Evolutionary conservation across 2,888 invertebrate genomes (phyloP), one percentile per base, ranked within the genome.

Genomic region (Halictus ligatus): DNA sequence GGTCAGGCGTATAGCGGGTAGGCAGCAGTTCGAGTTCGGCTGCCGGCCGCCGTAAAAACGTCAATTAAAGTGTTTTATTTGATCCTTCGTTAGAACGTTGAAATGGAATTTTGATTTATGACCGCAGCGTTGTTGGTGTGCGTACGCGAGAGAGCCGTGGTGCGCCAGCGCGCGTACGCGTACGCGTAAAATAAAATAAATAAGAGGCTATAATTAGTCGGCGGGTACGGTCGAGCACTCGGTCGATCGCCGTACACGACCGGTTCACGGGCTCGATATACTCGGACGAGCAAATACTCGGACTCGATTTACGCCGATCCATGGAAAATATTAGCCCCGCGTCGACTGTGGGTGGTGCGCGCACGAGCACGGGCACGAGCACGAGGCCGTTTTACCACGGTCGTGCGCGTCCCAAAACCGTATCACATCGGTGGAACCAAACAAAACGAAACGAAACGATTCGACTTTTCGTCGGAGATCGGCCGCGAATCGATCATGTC

Each of bases 21-120:
- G 88, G 92, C 91, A 90, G 91, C 91, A 91, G 92, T 92, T 92
- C 93, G 92, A 92, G 92, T 93, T 93, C 91, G 94, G 95, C 94
- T 95, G 95, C 95, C 92, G 95, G 94, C 93, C 94, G 94, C 94
- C 95, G 94, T 95, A 95, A 95, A 95, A 95, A 95, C 94, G 95
- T 95, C 95, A 95, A 95, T 95, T 95, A 95, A 95, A 95, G 95
- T 95, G 95, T 95, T 95, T 95, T 95, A 95, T 95, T 95, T 95
- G 95, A 95, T 95, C 95, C 95, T 95, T 95, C 95, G 95, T 95
- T 95, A 95, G 95, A 95, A 95, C 95, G 95, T 95, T 95, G 95
- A 95, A 95, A 95, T 95, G 95, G 95, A 95, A 95, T 95, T 95
- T 95, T 95, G 95, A 95, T 95, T 95, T 95, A 95, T 94, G 93